Conservation (phyloP, 2,888 invertebrate species). For the Aphelenchoides bicaudatus region DNA sequence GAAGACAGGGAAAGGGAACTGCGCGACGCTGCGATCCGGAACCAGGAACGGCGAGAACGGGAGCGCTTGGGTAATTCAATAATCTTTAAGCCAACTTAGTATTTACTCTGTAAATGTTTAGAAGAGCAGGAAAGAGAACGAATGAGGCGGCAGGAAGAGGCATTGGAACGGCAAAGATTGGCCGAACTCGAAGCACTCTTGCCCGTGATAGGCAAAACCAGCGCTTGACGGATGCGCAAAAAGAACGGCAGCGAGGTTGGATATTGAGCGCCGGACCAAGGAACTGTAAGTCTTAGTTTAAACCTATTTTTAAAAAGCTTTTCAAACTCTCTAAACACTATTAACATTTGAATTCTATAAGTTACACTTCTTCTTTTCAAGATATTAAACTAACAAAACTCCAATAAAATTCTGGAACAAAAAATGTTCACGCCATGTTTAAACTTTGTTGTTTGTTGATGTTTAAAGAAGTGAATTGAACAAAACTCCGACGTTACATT, state of each 20-base stretch:
- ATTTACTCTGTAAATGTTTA: no score
- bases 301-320: no score
- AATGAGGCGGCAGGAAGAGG: conserved; percentile 46
- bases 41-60: conserved; percentile 43
- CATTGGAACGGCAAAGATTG: conserved; percentile 45
- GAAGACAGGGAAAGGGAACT: conserved; percentile 51
- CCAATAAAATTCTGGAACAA: no score
- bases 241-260: conserved; percentile 45
- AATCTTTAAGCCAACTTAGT: conserved; percentile 23
- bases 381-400: no score
- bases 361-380: no score
- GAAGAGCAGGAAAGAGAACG: conserved; percentile 52
- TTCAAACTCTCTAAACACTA: no score
- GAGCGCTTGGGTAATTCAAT: conserved; percentile 22
- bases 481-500: no score
- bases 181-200: conserved; percentile 41
- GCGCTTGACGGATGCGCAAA: conserved; percentile 24
- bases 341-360: no score
- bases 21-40: conserved; percentile 45
- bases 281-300: no score
- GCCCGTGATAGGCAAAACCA: conserved; percentile 25
- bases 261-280: conserved; percentile 46
- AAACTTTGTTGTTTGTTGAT: no score
- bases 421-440: no score
- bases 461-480: no score